These are phyloP conservation scores for Hoplodrina blanda DNA, from an alignment of 2,888 invertebrate species.

Conservation along the genomic window DNA sequence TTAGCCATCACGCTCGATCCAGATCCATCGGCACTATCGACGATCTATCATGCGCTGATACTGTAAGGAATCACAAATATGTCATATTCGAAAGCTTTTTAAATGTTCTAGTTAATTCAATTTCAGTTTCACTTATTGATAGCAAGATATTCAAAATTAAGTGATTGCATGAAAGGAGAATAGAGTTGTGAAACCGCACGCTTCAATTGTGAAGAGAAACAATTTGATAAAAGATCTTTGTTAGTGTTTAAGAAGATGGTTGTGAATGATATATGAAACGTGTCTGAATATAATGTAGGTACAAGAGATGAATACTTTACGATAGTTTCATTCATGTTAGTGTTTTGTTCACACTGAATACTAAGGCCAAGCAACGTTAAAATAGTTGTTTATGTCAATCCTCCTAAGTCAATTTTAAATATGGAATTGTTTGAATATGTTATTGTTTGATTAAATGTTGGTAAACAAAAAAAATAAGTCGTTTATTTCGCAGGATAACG, in stretches of 20 bases:
- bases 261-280: slow-evolving; percentile 34
- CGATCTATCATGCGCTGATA: slow-evolving; percentile 70
- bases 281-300: slow-evolving; percentile 19
- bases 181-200: slow-evolving; percentile 20
- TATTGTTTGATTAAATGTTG: too few relatives aligned
- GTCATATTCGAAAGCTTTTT: slow-evolving; percentile 48
- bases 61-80: slow-evolving; percentile 53
- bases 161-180: slow-evolving; percentile 28
- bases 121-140: slow-evolving; percentile 50
- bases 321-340: slow-evolving; percentile 38
- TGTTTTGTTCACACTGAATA: slow-evolving; percentile 21
- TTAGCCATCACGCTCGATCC: slow-evolving; percentile 84
- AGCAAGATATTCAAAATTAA: slow-evolving; percentile 18
- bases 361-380: background rate
- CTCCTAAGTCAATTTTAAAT: background rate
- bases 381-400: background rate
- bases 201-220: slow-evolving; percentile 29
- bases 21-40: slow-evolving; percentile 77
- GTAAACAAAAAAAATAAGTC: background rate
- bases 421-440: background rate
- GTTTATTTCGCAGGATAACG: slow-evolving; percentile 13
- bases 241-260: slow-evolving; percentile 31
- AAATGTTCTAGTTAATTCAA: slow-evolving; percentile 23
- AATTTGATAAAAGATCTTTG: slow-evolving; percentile 43
- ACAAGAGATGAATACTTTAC: slow-evolving; percentile 23